Percentiles rank a stretch among this genome's conserved stretches.
Conservation (phyloP, 2,888 invertebrate species). For the Cephus nigrinus region DNA sequence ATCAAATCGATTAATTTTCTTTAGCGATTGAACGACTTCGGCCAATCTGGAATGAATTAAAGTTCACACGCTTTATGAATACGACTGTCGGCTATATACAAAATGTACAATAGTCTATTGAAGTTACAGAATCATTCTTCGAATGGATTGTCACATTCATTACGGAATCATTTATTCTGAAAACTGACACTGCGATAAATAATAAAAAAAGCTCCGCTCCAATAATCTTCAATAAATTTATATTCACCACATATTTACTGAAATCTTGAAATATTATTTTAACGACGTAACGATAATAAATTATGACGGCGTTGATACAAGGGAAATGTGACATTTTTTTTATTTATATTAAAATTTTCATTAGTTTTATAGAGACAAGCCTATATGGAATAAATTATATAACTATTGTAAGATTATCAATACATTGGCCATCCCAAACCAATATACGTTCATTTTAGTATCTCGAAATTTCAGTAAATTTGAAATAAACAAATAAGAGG, state of each 20-base stretch:
- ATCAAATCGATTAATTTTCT: background rate
- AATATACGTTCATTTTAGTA: background rate
- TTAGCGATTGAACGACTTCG: background rate
- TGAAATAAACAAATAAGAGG: background rate
- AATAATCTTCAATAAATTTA: too few species aligned
- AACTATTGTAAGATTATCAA: background rate
- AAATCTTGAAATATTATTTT: too few species aligned
- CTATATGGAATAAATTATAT: background rate
- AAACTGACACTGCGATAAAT: too few species aligned
- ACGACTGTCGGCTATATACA: background rate
- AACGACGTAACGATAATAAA: background rate
- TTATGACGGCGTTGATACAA: background rate
- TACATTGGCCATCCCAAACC: background rate
- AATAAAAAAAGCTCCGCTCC: too few species aligned
- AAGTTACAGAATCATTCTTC: too few species aligned
- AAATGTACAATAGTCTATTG: too few species aligned
- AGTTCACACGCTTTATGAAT: background rate
- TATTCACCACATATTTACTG: too few species aligned
- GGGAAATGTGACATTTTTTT: background rate
- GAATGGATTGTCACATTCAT: too few species aligned
- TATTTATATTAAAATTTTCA: background rate
- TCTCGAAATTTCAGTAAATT: background rate
- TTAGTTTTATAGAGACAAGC: background rate
- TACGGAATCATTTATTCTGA: too few species aligned
- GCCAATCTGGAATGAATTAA: background rate